Base-by-base conservation (phyloP, 2,888 invertebrate species). In the Alloplasta piceator region DNA sequence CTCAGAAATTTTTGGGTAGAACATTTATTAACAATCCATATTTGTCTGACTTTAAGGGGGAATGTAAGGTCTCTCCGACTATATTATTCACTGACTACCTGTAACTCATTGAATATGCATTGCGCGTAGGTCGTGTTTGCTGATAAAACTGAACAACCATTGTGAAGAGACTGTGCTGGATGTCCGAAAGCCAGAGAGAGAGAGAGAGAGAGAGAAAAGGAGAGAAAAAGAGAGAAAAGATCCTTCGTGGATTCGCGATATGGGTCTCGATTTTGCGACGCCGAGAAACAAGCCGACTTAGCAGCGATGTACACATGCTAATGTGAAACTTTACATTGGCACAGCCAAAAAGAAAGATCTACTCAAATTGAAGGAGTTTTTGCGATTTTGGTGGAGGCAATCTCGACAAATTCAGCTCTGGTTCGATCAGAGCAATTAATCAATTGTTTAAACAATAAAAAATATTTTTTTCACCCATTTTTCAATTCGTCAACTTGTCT, bases 141-240 rank as follows among this genome's bases (percentile, higher is more conserved):
- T 80, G 82, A 83, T 80, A 83, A 80, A 83, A 78, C 67, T 72
- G 67, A 55, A 64, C 64, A 52, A 66, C 80, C 73, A 71, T 82
- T 78, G 73, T 67, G 50, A 61, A 55, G 38, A 26, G 77, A 77
- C 58, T 77, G 52, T 76, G 70, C 77, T 26, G 26, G 26, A 55
- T 74, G 73, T 73, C 43, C 61, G 55, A 68, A 38, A 36, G 50
- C 36, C 12, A 55, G 6, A 55, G 39, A 52, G 38, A 61, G 50
- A 66, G 52, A 61, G 55, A 56, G 56, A 55, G 41, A 39, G 39
- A 16, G 16, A 16, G 38, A 41, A 64, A n/a, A n/a, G n/a, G 38
- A 61, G 50, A 66, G 52, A 61, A 41, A 56, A 43, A 55, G 41
- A 39, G 39, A 16, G 16, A 16, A 39, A 41, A 64, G n/a, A n/a